These are phyloP conservation scores for Bostrychus sinensis DNA, from an alignment of 2,113 vertebrate species.

Conservation along the genomic window DNA sequence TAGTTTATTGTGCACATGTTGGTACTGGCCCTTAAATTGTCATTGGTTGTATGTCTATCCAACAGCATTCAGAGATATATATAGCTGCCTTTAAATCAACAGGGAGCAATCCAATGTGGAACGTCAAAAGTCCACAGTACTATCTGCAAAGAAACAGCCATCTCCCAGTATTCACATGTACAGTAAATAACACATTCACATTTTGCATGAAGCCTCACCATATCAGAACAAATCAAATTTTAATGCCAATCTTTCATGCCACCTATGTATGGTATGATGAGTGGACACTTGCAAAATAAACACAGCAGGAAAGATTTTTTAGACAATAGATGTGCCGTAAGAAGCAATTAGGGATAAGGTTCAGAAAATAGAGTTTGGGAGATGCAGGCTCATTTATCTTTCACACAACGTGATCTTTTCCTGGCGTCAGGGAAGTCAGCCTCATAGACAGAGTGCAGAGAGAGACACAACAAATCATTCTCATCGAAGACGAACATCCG, in stretches of 20 bases:
- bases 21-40: background rate
- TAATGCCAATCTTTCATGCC: too few relatives aligned
- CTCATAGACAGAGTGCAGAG: constrained; percentile 34
- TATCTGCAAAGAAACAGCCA: too few relatives aligned
- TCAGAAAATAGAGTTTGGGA: constrained; percentile 33
- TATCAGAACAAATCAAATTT: too few relatives aligned
- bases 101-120: too few relatives aligned
- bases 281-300: constrained; percentile 52
- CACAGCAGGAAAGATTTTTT: constrained; percentile 23
- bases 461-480: constrained; percentile 55
- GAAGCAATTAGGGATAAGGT: constrained; percentile 46
- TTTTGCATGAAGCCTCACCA: too few relatives aligned
- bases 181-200: too few relatives aligned
- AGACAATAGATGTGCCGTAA: constrained; percentile 34
- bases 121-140: too few relatives aligned
- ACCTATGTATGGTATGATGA: constrained; percentile 19
- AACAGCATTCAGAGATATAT: too few relatives aligned
- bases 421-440: constrained; percentile 10
- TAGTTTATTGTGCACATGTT: background rate
- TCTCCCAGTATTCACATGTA: constrained; percentile 50
- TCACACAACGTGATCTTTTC: constrained; percentile 35
- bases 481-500: constrained; percentile 8
- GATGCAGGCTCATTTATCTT: constrained; percentile 57
- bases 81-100: too few relatives aligned
- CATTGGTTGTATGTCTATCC: too few relatives aligned